phyloP scores from a whole-genome alignment of 2,888 invertebrate genomes.

The Drosophila paucipuncta region DNA sequence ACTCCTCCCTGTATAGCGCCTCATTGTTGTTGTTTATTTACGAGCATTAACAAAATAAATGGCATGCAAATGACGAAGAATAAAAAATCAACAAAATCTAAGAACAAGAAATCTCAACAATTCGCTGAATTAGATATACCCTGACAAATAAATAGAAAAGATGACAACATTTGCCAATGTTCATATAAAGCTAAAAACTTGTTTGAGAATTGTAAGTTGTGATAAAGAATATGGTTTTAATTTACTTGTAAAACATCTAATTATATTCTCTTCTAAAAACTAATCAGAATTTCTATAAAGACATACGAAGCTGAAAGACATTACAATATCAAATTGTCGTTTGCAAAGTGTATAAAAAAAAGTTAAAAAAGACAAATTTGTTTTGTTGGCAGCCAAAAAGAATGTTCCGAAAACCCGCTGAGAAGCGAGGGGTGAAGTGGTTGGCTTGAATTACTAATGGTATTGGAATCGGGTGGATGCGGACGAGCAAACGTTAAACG shows the following conservation, averaged over 20 bases:
- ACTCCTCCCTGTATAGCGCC: background rate
- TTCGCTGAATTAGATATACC: slow-evolving; percentile 3
- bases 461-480: slow-evolving; percentile 28
- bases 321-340: background rate
- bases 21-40: slow-evolving; percentile 69
- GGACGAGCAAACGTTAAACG: slow-evolving; percentile 58
- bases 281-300: background rate
- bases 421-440: slow-evolving; percentile 3
- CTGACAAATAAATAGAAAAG: background rate
- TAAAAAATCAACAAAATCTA: slow-evolving; percentile 15
- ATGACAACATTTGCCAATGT: background rate
- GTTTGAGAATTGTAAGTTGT: background rate
- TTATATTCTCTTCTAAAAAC: background rate
- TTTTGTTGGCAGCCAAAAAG: slow-evolving; percentile 43
- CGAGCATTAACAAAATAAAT: slow-evolving; percentile 79
- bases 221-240: background rate
- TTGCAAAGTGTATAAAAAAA: slow-evolving; percentile 33
- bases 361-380: slow-evolving; percentile 79
- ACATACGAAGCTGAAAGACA: background rate
- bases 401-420: background rate
- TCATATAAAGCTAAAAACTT: no score
- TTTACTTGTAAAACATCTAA: background rate
- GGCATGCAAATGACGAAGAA: slow-evolving; percentile 74
- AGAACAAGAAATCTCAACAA: slow-evolving; percentile 6
- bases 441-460: slow-evolving; percentile 53